Evolutionary conservation across 2,797 vertebrate species (phyloP), one percentile per base, ranked within the genome.

Genomic region (Nannoperca australis): DNA sequence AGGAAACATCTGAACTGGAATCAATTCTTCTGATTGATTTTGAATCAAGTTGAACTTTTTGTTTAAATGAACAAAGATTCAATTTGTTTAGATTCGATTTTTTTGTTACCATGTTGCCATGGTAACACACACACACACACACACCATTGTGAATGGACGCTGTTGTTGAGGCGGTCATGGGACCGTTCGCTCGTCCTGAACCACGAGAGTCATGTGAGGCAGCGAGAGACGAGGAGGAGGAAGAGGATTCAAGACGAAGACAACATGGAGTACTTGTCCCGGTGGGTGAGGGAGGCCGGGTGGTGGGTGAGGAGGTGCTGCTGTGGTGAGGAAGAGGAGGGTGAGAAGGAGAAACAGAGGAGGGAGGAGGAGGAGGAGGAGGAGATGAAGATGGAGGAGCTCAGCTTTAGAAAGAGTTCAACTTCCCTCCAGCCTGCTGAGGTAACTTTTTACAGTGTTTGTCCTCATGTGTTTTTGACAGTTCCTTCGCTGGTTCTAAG

Each of bases 171-270:
- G 12, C 10, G 36, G 93, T 96, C 96, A 96, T 91, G 94, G 83
- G 95, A 92, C 90, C 77, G 93, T 90, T 86, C 89, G 79, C 79
- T 85, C 81, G 42, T 87, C 86, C 83, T 84, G 90, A 89, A 93
- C 91, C 91, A 82, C 92, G 94, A 53, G 8, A 94, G 93, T 96
- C 96, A 95, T 91, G 88, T 92, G 94, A 95, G 92, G 81, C 53
- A 55, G 58, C 51, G 62, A 22, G 7, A 78, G 55, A 62, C 32
- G 34, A 62, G 11, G 44, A 76, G 34, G 30, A 62, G 20, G 50
- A 62, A 27, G 56, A 67, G 83, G 45, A 74, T 54, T 11, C 81
- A 56, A 82, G 74, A 78, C 47, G 70, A 45, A 59, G 61, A 64
- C 15, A 92, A 91, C 60, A 97, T 96, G 96, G 96, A 96, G 85